Base-by-base conservation (phyloP, 2,888 invertebrate species). In the Aricia artaxerxes region DNA sequence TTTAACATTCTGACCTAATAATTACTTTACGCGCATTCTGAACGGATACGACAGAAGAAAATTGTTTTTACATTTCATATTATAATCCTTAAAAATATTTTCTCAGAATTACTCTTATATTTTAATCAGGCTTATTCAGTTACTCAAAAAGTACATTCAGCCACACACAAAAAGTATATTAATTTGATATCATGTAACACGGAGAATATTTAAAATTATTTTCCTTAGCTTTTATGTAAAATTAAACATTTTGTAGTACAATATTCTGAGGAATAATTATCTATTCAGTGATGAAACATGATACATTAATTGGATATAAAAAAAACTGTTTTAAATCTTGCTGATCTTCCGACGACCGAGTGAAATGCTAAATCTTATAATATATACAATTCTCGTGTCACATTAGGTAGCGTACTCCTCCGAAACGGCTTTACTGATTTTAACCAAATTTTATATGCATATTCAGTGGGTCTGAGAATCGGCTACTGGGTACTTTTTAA, bases 21-120 rank as follows among this genome's bases (percentile, higher is more conserved):
- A 24, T 24, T 24, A 44, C 9, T 9, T 49, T 9, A 49, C 49
- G 49, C 0, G 44, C 7, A 44, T 44, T 44, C 61, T 61, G 24
- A 61, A 57, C 13, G 57, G 16, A 16, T 57, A 57, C 57, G 60
- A n/a, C n/a, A 16, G 16, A 6, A 61, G 6, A 61, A 31, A 31
- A 24, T 61, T 31, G 9, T 9, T 31, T n/a, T 24, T 61, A n/a
- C 9, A n/a, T 61, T 61, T 61, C 61, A 9, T 61, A 61, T 61
- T 61, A 61, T 61, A 24, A 61, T 61, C 61, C 31, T 61, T 61
- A 11, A 64, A 64, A 64, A 64, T 31, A 31, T 64, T 64, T 64
- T 64, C 61, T 64, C 24, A 6, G n/a, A n/a, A 64, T 24, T 1
- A 61, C 6, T 60, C 64, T 61, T 61, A 61, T 24, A 2, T 31